Conservation (phyloP, 1,140 invertebrate species). For the Diorhabda sublineata region DNA sequence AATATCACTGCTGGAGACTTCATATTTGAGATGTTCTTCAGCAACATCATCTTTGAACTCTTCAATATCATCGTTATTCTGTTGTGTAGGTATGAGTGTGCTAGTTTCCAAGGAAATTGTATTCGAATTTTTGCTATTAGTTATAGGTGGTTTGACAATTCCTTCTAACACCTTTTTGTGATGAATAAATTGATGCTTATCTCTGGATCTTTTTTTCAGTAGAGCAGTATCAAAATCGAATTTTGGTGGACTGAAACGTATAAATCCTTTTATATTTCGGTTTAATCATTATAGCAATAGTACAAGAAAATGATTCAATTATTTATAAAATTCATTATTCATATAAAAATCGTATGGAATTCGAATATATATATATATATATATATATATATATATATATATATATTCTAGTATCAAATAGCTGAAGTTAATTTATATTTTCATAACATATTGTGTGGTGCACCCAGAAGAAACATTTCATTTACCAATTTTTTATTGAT, state of each 20-base stretch:
- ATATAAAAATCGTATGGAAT: no score
- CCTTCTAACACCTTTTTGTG: slow-evolving; percentile 35
- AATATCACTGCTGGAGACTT: slow-evolving; percentile 12
- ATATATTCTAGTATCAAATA: no score
- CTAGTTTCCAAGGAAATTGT: neutral
- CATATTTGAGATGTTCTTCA: slow-evolving; percentile 7
- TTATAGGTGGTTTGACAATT: slow-evolving; percentile 21
- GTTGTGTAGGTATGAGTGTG: neutral
- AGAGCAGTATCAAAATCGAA: slow-evolving; percentile 38
- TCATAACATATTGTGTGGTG: no score
- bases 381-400: no score
- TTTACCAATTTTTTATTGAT: no score
- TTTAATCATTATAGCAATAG: no score
- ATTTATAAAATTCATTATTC: no score
- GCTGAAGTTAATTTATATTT: no score
- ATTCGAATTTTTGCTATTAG: slow-evolving; percentile 10
- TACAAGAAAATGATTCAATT: no score
- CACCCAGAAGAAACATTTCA: no score
- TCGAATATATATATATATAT: no score
- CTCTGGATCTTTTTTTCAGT: slow-evolving; percentile 33
- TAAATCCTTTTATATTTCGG: neutral
- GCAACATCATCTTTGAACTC: slow-evolving; percentile 1
- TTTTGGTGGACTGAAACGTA: slow-evolving; percentile 37
- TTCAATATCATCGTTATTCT: neutral
- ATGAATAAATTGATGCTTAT: slow-evolving; percentile 31